Percentiles rank a stretch among this genome's conserved stretches.
Evolutionary conservation across 2,797 vertebrate genomes (phyloP).

Genomic region (Mormyrops attenuatus): DNA sequence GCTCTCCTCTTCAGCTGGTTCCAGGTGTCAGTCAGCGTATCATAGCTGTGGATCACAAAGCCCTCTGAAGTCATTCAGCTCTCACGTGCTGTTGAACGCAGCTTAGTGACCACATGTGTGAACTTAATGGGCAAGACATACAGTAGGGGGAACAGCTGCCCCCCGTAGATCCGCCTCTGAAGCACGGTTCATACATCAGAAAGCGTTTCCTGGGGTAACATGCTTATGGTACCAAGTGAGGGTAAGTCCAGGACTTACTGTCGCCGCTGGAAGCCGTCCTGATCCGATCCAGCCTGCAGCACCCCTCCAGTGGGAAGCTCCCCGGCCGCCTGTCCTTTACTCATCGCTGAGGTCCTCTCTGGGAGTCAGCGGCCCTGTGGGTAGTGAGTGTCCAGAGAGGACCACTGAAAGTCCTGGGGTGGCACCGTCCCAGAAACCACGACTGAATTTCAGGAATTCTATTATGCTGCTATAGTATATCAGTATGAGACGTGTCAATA

Average conservation of each 20-base stretch:
- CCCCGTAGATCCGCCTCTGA: no score
- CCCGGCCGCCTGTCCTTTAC: not conserved
- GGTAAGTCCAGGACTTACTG: constrained; percentile 29
- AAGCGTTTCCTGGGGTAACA: not conserved
- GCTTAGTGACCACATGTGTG: not conserved
- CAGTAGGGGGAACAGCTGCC: not conserved
- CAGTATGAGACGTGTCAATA: not conserved
- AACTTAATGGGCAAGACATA: not conserved
- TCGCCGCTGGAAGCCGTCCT: constrained; percentile 24
- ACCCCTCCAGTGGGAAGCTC: not conserved
- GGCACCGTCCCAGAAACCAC: not conserved
- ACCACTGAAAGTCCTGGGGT: not conserved
- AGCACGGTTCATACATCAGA: not conserved
- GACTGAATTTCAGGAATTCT: not conserved
- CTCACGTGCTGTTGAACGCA: not conserved
- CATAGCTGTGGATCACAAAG: constrained; percentile 33
- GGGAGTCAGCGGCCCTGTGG: not conserved
- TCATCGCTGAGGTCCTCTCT: not conserved
- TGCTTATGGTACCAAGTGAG: not conserved
- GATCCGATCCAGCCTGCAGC: not conserved
- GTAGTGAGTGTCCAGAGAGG: not conserved
- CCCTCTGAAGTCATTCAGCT: not conserved
- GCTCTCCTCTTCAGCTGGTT: constrained; percentile 35
- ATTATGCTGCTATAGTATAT: not conserved
- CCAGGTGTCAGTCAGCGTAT: constrained; percentile 36